phyloP scores from a whole-genome alignment of 2,113 vertebrate genomes.

The Probosciger aterrimus region DNA sequence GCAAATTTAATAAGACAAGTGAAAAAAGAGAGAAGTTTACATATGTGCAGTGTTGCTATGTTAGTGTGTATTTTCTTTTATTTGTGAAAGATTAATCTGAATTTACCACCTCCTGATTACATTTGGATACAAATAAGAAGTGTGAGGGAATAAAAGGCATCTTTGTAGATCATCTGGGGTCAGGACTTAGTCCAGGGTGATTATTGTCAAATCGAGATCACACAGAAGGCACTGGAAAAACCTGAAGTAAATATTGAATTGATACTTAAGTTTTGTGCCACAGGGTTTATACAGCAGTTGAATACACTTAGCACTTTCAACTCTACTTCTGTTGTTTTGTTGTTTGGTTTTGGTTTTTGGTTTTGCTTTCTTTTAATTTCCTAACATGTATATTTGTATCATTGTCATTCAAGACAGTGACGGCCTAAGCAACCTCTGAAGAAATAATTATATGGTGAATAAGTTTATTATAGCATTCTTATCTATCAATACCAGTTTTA shows the following conservation, averaged over 20 bases:
- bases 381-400: not conserved
- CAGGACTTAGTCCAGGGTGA: not conserved
- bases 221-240: not conserved
- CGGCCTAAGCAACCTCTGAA: not conserved
- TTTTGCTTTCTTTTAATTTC: not conserved
- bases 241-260: not conserved
- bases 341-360: no score
- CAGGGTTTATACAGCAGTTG: not conserved
- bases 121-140: not conserved
- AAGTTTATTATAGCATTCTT: not conserved
- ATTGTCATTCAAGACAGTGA: not conserved
- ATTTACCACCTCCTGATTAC: not conserved
- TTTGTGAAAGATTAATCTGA: not conserved
- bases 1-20: conserved; percentile 34
- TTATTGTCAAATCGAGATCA: not conserved
- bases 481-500: not conserved
- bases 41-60: not conserved
- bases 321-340: not conserved
- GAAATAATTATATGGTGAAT: not conserved
- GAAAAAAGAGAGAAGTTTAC: not conserved
- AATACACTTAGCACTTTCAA: not conserved
- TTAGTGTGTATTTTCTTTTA: not conserved
- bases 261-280: not conserved
- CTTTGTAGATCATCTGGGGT: not conserved
- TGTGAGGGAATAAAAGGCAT: not conserved